Evolutionary conservation across 2,113 vertebrate species (phyloP).

Genomic region (Lophura nycthemera): DNA sequence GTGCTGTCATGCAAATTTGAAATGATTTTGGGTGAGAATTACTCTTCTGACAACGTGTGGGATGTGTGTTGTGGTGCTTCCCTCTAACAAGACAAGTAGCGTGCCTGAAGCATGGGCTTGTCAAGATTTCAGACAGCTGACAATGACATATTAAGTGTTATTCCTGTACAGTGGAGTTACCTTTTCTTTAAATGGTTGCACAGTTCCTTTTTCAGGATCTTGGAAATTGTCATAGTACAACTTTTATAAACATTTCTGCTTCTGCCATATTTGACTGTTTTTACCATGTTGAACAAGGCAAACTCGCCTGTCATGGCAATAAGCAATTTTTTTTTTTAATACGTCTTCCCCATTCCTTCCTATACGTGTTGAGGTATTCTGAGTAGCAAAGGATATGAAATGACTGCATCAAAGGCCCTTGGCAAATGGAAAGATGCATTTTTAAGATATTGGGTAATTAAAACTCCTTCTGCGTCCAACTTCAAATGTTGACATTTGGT

Average conservation of each 20-base stretch:
- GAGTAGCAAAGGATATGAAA: not conserved
- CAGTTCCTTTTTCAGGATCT: slow-evolving; percentile 24
- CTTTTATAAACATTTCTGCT: slow-evolving; percentile 23
- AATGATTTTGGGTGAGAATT: slow-evolving; percentile 65
- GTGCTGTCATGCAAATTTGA: slow-evolving; percentile 66
- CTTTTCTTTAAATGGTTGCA: slow-evolving; percentile 35
- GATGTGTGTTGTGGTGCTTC: slow-evolving; percentile 68
- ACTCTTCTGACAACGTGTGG: slow-evolving; percentile 68
- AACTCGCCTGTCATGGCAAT: not conserved
- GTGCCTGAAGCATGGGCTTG: slow-evolving; percentile 54
- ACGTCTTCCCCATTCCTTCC: not conserved
- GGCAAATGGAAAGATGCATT: not conserved
- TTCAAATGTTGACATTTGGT: not conserved
- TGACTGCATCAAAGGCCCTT: not conserved
- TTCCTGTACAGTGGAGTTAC: not conserved
- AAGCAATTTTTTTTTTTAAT: not conserved
- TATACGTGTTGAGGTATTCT: not conserved
- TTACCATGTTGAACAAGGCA: not conserved
- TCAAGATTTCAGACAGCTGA: slow-evolving; percentile 63
- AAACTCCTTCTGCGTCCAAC: not conserved
- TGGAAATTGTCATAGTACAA: not conserved
- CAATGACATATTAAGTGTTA: slow-evolving; percentile 61
- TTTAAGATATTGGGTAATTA: not conserved
- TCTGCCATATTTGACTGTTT: not conserved
- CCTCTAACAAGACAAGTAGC: slow-evolving; percentile 50